Base-by-base conservation (phyloP, 2,888 invertebrate species). In the Norana najaformis region DNA sequence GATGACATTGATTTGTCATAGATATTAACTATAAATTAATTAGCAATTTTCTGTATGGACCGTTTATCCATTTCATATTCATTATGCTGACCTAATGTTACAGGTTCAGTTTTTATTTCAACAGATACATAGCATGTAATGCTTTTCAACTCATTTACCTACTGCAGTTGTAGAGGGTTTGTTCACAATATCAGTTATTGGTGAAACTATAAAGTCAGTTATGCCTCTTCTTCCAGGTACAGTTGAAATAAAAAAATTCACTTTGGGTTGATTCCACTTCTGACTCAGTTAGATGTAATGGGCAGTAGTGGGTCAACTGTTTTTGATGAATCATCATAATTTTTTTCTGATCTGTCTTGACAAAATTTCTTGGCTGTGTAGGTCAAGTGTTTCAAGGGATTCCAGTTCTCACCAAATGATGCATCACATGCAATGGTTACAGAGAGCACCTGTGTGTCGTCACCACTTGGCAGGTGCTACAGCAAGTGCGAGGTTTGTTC, bases 401-500 rank as follows among this genome's bases (percentile, higher is more conserved):
- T 85, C 35, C 35, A 85, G 85, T 85, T 85, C 35, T 35, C 85
- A 85, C 37, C 85, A 37, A 85, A 85, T n/a, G 85, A 85, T 16
- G 23, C 35, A 69, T 69, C 69, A 35, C 35, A 36, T 85, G 35
- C 85, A 35, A 37, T 85, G 36, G 37, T 36, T 36, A 23, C 85
- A 18, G 85, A 85, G 35, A 85, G 13, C 85, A 85, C 20, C 85
- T 85, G 37, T 16, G 20, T 35, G 35, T 85, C 69, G 69, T 69
- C 85, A 85, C 23, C 85, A 6, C 85, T 36, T 36, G 85, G 85
- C 85, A 35, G 37, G 37, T 85, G 85, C 85, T 85, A 35, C 85
- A 85, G 35, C 85, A 85, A 85, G 37, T 85, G 85, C 16, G 85
- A 85, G 37, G 35, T 85, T 20, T 85, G 85, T 36, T 85, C 85